Evolutionary conservation across 2,797 vertebrate genomes (phyloP), one percentile per base, ranked within the genome.

Genomic region (Myripristis murdjan): DNA sequence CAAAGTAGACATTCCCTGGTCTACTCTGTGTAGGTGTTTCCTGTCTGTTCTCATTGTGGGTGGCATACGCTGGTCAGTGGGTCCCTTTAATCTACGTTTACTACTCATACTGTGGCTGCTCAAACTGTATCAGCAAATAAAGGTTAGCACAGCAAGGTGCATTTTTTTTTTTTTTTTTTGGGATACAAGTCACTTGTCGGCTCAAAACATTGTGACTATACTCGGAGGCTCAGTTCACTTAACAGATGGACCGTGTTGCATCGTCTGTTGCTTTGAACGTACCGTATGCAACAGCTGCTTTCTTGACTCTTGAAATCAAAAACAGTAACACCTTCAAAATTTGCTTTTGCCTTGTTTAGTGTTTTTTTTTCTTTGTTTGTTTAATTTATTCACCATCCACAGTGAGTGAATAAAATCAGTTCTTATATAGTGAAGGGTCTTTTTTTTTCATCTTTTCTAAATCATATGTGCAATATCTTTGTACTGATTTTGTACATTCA

Each of bases 381-480:
- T 75, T 83, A 56, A 72, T 84, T 87, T 81, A 61, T 75, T 82
- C 53, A 70, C 52, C 20, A 31, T 11, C 66, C 75, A 72, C 77
- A 79, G 84, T 77, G 82, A 82, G 79, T 72, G 75, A 84, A 85
- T 77, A 73, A 86, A 89, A 83, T 80, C 55, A 51, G 64, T 84
- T 89, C 77, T 84, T 86, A 67, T 70, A 60, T 64, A 77, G 71
- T 85, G 54, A 85, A 70, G 23, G 64, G 84, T 73, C 84, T 83
- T 81, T 81, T 71, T 84, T 52, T 65, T 85, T 83, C 54, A 73
- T 70, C 23, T 70, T 75, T 77, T 87, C 89, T 87, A 82, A 85
- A 84, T 91, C 84, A 82, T 22, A 82, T 78, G 93, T 95, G 94
- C 94, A 95, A 95, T 95, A 95, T 91, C 85, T 91, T 90, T 90